These are phyloP conservation scores for Caenorhabditis elegans DNA, from an alignment of 1,140 invertebrate genomes.

Conservation along the genomic window WBcel235 BX284604.4:5085001-5085500, in stretches of 20 bases:
- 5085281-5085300: not conserved
- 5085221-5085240: conserved; percentile 13
- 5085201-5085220: too few species aligned
- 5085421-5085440: not conserved
- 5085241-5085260: not conserved
- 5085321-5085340: not conserved
- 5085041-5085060: not conserved
- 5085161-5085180: conserved; percentile 1
- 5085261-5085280: not conserved
- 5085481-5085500: not conserved
- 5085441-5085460: not conserved
- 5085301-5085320: conserved; percentile 1
- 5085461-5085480: not conserved
- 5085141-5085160: not conserved
- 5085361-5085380: not conserved
- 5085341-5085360: not conserved
- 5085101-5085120: conserved; percentile 10
- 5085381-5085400: not conserved
- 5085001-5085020: not conserved
- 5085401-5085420: not conserved
- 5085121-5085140: not conserved
- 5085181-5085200: too few species aligned
- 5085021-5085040: not conserved
- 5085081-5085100: not conserved
- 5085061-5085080: not conserved